Conservation (phyloP, 2,888 invertebrate genomes). For the Mellilla xanthometata region DNA sequence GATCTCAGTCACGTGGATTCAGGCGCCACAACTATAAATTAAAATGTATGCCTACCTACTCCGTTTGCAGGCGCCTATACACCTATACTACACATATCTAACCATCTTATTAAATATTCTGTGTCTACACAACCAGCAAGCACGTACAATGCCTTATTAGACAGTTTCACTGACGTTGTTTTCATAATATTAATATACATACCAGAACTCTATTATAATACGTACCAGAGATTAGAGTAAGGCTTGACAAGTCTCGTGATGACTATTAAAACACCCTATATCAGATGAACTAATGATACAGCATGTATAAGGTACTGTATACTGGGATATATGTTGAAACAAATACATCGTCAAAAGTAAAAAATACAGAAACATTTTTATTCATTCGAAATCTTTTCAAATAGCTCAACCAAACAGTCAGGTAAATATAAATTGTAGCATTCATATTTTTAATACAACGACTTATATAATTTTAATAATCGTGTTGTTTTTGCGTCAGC, state of each 20-base stretch:
- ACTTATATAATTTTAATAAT: no score
- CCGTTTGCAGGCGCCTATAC: no score
- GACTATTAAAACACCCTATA: constrained; percentile 5
- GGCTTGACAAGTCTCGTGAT: constrained; percentile 11
- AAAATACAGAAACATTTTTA: no score
- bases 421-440: no score
- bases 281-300: background rate
- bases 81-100: constrained; percentile 4
- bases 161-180: constrained; percentile 18
- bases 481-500: no score
- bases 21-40: constrained; percentile 12
- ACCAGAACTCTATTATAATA: background rate
- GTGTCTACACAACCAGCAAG: constrained; percentile 6
- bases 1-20: constrained; percentile 27
- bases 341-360: no score
- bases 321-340: background rate
- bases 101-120: constrained; percentile 11
- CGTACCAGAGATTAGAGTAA: constrained; percentile 11
- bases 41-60: constrained; percentile 1
- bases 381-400: no score
- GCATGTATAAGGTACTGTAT: background rate
- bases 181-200: constrained; percentile 13
- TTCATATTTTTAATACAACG: no score
- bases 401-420: no score
- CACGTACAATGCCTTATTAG: constrained; percentile 21